Percentiles rank a stretch among this genome's conserved stretches.
These are phyloP conservation scores for Siderastrea siderea DNA, from an alignment of 92 coral and sea anemone genomes.

Conservation along the genomic window DNA sequence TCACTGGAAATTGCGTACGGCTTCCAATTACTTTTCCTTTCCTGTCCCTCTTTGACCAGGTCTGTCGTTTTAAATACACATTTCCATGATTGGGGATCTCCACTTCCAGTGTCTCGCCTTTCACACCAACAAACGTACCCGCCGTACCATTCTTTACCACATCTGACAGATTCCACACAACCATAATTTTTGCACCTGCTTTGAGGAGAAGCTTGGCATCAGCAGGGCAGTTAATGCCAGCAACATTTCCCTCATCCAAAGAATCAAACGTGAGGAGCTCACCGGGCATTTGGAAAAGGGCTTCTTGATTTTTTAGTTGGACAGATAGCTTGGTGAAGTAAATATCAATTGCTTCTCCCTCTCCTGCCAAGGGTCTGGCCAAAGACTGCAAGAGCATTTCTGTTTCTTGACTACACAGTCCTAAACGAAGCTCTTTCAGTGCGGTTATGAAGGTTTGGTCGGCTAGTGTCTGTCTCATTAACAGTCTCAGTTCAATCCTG, in stretches of 20 bases:
- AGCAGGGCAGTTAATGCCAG: conserved; percentile 43
- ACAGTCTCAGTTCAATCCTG: background rate
- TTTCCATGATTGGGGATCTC: too few species aligned
- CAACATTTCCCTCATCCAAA: conserved; percentile 8
- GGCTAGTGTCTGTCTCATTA: conserved; percentile 15
- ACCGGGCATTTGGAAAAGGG: conserved; percentile 4
- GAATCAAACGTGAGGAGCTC: conserved; percentile 10
- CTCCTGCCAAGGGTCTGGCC: conserved; percentile 8
- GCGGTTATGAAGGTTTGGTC: background rate
- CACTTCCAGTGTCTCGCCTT: too few species aligned
- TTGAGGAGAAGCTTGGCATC: conserved; percentile 17
- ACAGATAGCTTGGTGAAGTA: conserved; percentile 28
- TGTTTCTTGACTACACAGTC: conserved; percentile 18
- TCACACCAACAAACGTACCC: conserved; percentile 30
- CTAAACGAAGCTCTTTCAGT: conserved; percentile 31
- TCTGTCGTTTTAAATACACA: too few species aligned
- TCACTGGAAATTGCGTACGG: too few species aligned
- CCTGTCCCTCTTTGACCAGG: too few species aligned
- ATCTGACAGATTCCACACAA: conserved; percentile 49
- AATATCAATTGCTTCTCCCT: conserved; percentile 26
- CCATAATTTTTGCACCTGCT: conserved; percentile 48
- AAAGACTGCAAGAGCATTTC: background rate
- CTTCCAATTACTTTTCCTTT: too few species aligned
- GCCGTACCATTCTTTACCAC: conserved; percentile 50
- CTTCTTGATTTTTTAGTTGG: conserved; percentile 33